Conservation (phyloP, 2,888 invertebrate genomes). For the Ecliptopera silaceata region DNA sequence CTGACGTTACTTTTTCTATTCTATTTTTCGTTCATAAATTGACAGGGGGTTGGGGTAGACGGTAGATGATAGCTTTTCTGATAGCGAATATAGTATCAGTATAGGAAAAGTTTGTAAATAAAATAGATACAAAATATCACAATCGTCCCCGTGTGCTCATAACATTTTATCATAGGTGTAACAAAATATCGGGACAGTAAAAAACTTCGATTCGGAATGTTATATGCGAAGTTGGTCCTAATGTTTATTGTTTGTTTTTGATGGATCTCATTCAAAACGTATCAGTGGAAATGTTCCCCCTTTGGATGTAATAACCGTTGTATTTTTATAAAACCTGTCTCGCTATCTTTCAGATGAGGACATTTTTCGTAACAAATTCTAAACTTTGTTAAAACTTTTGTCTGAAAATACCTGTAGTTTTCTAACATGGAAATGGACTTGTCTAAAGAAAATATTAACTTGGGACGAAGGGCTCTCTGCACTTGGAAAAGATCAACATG, state of each 20-base stretch:
- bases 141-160: conserved; percentile 55
- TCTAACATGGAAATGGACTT: conserved; percentile 40
- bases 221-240: conserved; percentile 64
- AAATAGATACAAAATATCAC: conserved; percentile 73
- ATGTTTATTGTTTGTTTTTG: conserved; percentile 66
- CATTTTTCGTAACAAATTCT: neutral
- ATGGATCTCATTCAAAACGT: conserved; percentile 48
- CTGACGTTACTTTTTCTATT: conserved; percentile 28
- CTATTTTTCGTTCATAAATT: conserved; percentile 40
- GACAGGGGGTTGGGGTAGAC: conserved; percentile 44
- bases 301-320: neutral
- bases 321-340: neutral
- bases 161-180: conserved; percentile 82
- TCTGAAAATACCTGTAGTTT: conserved; percentile 32
- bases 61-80: conserved; percentile 55
- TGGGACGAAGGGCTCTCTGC: conserved; percentile 50
- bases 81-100: conserved; percentile 61
- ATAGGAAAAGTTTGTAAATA: conserved; percentile 77
- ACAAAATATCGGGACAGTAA: conserved; percentile 74
- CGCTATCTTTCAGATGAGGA: neutral
- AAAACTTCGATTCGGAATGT: conserved; percentile 63
- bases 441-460: conserved; percentile 75
- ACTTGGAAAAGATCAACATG: conserved; percentile 79
- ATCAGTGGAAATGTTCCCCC: conserved; percentile 35
- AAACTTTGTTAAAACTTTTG: conserved; percentile 9